Evolutionary conservation across 2,888 invertebrate genomes (phyloP).

Genomic region (Dioctria linearis): DNA sequence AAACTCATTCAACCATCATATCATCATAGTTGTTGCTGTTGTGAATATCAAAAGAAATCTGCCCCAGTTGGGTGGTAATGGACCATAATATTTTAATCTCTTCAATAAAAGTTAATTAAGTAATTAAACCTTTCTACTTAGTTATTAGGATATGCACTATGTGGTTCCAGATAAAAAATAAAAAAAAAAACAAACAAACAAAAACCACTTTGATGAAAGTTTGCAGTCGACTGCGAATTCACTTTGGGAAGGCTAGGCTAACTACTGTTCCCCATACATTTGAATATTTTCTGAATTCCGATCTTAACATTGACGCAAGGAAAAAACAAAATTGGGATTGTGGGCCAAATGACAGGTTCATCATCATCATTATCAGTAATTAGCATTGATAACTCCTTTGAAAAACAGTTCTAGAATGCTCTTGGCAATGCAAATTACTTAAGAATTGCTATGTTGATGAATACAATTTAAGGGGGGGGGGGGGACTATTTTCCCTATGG

Average conservation of each 20-base stretch:
- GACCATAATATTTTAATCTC: constrained; percentile 50
- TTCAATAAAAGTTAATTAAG: constrained; percentile 46
- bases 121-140: constrained; percentile 45
- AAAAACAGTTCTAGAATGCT: not conserved
- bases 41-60: constrained; percentile 5
- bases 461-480: not conserved
- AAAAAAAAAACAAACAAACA: too few relatives aligned
- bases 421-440: constrained; percentile 36
- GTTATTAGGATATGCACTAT: not conserved
- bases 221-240: constrained; percentile 11
- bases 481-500: constrained; percentile 2
- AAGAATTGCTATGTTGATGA: not conserved
- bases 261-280: not conserved
- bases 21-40: not conserved
- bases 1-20: not conserved
- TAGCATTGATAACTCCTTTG: constrained; percentile 34
- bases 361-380: constrained; percentile 46
- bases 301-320: not conserved
- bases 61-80: constrained; percentile 49
- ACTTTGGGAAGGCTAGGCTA: not conserved
- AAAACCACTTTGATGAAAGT: not conserved
- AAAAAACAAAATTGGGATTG: constrained; percentile 29
- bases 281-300: not conserved
- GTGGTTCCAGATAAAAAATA: too few relatives aligned
- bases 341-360: constrained; percentile 36